Conservation (phyloP, 2,113 vertebrate species). For the Chaetura pelagica region DNA sequence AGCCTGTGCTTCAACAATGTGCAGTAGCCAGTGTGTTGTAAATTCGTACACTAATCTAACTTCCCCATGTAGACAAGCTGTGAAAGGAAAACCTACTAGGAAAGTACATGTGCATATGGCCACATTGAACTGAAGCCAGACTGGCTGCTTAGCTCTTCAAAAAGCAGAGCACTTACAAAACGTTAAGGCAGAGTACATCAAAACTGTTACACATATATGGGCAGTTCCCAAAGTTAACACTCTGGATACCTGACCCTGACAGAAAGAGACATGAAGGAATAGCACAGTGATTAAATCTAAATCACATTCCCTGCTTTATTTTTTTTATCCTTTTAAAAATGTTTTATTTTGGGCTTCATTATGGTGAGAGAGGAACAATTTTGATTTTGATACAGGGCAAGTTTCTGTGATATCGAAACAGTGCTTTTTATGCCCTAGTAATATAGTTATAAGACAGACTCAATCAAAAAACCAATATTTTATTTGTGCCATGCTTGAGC, state of each 20-base stretch:
- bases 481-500: neutral
- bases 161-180: neutral
- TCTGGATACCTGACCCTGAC: neutral
- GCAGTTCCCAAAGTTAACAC: neutral
- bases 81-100: slow-evolving; percentile 16
- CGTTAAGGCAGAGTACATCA: neutral
- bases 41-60: slow-evolving; percentile 28
- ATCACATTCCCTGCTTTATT: rapidly evolving
- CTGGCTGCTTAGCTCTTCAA: neutral
- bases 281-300: neutral
- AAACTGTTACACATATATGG: neutral
- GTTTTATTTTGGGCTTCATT: neutral
- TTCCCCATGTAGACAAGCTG: slow-evolving; percentile 42
- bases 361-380: neutral
- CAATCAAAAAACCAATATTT: neutral
- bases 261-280: neutral
- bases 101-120: slow-evolving; percentile 26
- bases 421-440: neutral
- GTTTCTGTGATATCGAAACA: neutral
- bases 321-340: neutral
- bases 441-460: neutral
- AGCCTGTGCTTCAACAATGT: neutral
- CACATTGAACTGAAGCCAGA: slow-evolving; percentile 8
- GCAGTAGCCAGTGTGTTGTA: neutral
- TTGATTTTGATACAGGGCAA: neutral